A percentile compares a stretch with the other conserved stretches of the same genome.
Evolutionary conservation across 2,797 vertebrate species (phyloP).

Genomic region (Ptychadena robeensis): DNA sequence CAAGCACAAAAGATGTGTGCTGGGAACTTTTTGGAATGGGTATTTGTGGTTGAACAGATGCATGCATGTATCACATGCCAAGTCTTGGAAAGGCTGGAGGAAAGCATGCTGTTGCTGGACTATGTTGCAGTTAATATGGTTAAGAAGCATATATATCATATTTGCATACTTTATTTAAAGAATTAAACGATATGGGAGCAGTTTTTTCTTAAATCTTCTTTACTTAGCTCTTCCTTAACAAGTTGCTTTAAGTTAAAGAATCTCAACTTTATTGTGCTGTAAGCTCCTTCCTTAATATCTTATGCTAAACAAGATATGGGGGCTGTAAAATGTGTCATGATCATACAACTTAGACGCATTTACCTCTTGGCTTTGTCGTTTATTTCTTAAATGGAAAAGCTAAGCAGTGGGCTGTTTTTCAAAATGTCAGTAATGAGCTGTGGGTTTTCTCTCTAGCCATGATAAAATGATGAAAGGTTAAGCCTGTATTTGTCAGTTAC

Average conservation of each 20-base stretch:
- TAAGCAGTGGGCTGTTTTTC: constrained; percentile 22
- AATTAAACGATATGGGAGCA: no score
- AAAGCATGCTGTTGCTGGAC: no score
- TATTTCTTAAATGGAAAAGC: constrained; percentile 24
- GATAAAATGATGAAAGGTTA: constrained; percentile 5
- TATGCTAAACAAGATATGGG: constrained; percentile 29
- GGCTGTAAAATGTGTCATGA: constrained; percentile 10
- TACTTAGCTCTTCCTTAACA: constrained; percentile 26
- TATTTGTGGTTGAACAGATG: no score
- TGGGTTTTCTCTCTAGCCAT: constrained; percentile 7
- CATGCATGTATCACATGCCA: no score
- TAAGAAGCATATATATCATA: no score
- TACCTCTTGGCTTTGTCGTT: constrained; percentile 18
- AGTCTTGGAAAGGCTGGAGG: no score
- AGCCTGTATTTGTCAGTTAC: not conserved
- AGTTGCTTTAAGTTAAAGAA: constrained; percentile 41
- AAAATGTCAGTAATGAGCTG: constrained; percentile 43
- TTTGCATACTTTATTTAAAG: no score
- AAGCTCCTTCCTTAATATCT: constrained; percentile 40
- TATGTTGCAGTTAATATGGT: no score
- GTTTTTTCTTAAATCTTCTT: not conserved
- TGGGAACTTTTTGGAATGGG: no score
- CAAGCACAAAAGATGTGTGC: no score
- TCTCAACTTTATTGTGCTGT: constrained; percentile 33
- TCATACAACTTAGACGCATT: constrained; percentile 27